These are phyloP conservation scores for Heliocidaris tuberculata DNA, from an alignment of 35 echinoderm and acorn worm genomes.

Conservation along the genomic window DNA sequence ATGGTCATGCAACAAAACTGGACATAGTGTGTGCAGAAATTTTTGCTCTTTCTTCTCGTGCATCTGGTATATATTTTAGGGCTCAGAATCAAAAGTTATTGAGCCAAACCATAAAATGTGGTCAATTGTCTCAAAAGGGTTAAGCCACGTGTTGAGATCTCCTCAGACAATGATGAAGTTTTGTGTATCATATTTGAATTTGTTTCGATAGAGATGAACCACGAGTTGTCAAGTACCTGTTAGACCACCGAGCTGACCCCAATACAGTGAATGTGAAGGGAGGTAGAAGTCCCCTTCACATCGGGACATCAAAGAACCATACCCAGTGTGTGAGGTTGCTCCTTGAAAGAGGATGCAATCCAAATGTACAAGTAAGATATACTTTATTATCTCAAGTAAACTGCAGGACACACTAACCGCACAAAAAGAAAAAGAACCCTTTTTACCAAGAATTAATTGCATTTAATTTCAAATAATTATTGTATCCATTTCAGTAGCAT, in stretches of 20 bases:
- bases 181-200: not conserved
- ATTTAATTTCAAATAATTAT: not conserved
- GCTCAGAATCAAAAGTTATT: no score
- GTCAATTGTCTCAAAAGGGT: no score
- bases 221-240: conserved; percentile 47
- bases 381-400: not conserved
- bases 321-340: conserved; percentile 40
- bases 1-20: no score
- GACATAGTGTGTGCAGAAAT: no score
- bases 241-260: conserved; percentile 34
- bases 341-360: conserved; percentile 22
- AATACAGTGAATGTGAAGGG: conserved; percentile 33
- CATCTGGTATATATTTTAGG: no score
- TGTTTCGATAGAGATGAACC: conserved; percentile 44
- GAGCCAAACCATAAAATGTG: no score
- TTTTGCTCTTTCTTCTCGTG: no score
- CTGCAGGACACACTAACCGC: no score
- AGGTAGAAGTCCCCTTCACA: conserved; percentile 42
- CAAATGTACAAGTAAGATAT: conserved; percentile 37
- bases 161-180: no score
- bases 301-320: not conserved
- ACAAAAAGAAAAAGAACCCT: not conserved
- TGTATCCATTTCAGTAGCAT: no score
- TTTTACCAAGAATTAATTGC: not conserved
- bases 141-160: no score